phyloP scores from a whole-genome alignment of 2,797 vertebrate genomes.

The Propithecus perrieri region DNA sequence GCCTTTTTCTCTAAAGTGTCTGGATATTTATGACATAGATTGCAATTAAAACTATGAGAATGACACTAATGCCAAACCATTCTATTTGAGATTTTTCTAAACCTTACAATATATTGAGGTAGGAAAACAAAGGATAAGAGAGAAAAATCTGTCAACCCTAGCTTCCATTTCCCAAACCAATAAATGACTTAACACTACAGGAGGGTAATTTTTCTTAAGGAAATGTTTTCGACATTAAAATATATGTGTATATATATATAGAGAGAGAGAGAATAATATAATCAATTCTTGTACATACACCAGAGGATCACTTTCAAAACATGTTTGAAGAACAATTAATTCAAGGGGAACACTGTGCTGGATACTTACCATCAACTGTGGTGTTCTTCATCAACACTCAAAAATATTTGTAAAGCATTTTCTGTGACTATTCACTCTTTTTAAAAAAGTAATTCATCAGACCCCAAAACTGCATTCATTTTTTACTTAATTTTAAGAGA shows the following conservation, averaged over 20 bases:
- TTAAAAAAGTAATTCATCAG: not conserved
- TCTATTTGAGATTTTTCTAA: not conserved
- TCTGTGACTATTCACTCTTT: not conserved
- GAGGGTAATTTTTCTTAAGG: not conserved
- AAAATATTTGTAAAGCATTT: not conserved
- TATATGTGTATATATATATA: not conserved
- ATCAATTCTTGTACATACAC: not conserved
- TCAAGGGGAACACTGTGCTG: not conserved
- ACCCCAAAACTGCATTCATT: not conserved
- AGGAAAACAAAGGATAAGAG: not conserved
- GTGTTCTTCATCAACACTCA: not conserved
- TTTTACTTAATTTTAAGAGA: slow-evolving; percentile 1
- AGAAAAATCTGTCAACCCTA: not conserved
- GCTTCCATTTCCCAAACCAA: not conserved
- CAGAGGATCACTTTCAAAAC: not conserved
- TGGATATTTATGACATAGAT: not conserved
- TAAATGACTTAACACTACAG: not conserved
- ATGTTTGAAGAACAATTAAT: not conserved
- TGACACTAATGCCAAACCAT: not conserved
- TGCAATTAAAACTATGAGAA: not conserved
- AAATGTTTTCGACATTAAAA: not conserved
- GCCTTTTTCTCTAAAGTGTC: not conserved
- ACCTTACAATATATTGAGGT: not conserved
- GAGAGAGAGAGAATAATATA: not conserved
- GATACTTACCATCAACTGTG: not conserved